Evolutionary conservation across 1,140 invertebrate species (phyloP), one percentile per base, ranked within the genome.

Genomic region (Drosophila melanica): DNA sequence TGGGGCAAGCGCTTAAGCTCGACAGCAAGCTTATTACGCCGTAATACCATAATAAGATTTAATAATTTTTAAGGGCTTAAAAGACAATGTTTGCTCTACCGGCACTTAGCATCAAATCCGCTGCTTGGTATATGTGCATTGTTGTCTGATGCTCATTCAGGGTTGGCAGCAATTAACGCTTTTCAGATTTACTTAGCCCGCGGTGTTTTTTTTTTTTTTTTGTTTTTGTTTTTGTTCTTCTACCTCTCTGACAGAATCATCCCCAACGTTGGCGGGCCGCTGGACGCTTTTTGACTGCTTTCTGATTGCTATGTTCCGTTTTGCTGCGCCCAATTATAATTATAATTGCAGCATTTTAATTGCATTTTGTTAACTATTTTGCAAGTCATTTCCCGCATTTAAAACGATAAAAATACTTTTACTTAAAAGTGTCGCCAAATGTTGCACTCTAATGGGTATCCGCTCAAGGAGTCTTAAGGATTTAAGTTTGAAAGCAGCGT

Each of bases 311-410:
- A 14, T 74, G 72, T 59, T 74, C 70, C 51, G 57, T 68, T 73
- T 73, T 68, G 75, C 58, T 75, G 64, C 33, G 63, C 75, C 75
- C 75, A 77, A 77, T 77, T 77, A 77, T 76, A 76, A 76, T 76
- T 76, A 76, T 77, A 77, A 77, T 77, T 77, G 75, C 75, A 74
- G 70, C 64, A 51, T 77, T 77, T 77, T 77, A 77, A 77, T 77
- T 77, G 70, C 75, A 77, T 77, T 77, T 77, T 74, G 70, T 77
- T 62, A 77, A 77, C 75, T 77, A 77, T 77, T 76, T 77, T 63
- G 70, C 75, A 62, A 77, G 75, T 73, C 75, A 77, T 77, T 77
- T 77, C 63, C 70, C 55, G 70, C 44, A 68, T 50, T 67, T 73
- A 67, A 73, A 67, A 72, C 63, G 74, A 66, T 73, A 73, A 76